Conservation (phyloP, 92 coral and sea anemone species). For the Hydrozoanthus gracilis region DNA sequence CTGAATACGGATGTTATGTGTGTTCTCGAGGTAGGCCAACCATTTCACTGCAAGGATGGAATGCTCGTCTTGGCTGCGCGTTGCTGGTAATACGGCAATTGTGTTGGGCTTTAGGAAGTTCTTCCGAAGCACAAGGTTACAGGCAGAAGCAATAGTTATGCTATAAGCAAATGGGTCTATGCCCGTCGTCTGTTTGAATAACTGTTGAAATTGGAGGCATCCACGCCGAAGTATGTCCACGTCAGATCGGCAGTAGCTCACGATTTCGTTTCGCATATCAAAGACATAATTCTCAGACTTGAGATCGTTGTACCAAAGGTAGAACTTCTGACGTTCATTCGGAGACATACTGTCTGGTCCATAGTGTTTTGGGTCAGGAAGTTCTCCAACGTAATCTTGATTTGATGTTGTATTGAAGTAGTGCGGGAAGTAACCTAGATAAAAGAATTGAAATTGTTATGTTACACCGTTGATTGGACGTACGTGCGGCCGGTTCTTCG, state of each 20-base stretch:
- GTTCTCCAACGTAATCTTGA: conserved; percentile 54
- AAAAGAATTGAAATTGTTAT: neutral
- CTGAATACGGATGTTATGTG: conserved; percentile 1
- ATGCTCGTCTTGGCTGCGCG: conserved; percentile 38
- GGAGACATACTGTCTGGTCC: conserved; percentile 66
- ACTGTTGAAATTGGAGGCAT: conserved; percentile 52
- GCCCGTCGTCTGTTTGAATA: conserved; percentile 34
- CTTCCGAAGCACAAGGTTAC: conserved; percentile 42
- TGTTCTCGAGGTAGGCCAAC: conserved; percentile 32
- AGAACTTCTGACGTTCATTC: conserved; percentile 25
- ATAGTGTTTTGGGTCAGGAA: conserved; percentile 48
- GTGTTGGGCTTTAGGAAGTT: conserved; percentile 43
- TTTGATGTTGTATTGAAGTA: conserved; percentile 50
- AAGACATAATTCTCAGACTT: conserved; percentile 33
- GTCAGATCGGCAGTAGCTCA: conserved; percentile 63
- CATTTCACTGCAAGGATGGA: conserved; percentile 54
- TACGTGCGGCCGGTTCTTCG: neutral
- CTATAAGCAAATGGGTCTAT: conserved; percentile 54
- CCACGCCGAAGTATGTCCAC: conserved; percentile 52
- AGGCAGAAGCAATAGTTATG: conserved; percentile 64
- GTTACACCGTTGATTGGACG: neutral
- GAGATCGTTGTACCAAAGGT: conserved; percentile 41
- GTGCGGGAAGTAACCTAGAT: conserved; percentile 59
- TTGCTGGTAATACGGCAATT: conserved; percentile 64
- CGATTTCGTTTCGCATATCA: conserved; percentile 59